These are phyloP conservation scores for Gallinago stenura DNA, from an alignment of 2,797 vertebrate species.

Conservation along the genomic window DNA sequence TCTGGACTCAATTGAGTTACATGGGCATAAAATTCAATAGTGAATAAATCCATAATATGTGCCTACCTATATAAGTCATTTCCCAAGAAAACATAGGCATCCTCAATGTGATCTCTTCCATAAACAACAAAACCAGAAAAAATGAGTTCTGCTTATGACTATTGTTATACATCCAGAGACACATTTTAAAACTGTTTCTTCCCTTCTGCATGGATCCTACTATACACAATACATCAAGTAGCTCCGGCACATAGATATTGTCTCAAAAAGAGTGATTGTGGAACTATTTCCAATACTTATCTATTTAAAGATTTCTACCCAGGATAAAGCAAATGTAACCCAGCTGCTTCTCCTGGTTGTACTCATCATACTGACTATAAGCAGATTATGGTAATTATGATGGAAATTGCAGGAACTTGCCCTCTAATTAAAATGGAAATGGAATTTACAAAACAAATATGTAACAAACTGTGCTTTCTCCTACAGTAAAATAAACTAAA, in stretches of 20 bases:
- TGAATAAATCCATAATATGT: constrained; percentile 38
- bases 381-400: constrained; percentile 75
- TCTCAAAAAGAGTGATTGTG: neutral
- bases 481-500: neutral
- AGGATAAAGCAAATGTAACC: constrained; percentile 50
- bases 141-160: neutral
- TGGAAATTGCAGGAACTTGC: constrained; percentile 78
- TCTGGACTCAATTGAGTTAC: constrained; percentile 52
- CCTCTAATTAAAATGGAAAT: constrained; percentile 81
- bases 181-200: neutral
- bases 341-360: constrained; percentile 50
- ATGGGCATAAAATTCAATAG: constrained; percentile 54
- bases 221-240: neutral
- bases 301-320: constrained; percentile 53
- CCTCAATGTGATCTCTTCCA: neutral
- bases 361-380: constrained; percentile 66
- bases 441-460: constrained; percentile 77
- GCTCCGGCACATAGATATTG: neutral
- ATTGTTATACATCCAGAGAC: neutral
- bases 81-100: neutral
- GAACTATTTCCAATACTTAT: constrained; percentile 40
- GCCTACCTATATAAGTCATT: neutral
- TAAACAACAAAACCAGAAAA: neutral
- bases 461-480: constrained; percentile 42
- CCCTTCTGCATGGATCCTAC: neutral